Conservation (phyloP, 1,140 invertebrate species). For the Tyrophagus putrescentiae region DNA sequence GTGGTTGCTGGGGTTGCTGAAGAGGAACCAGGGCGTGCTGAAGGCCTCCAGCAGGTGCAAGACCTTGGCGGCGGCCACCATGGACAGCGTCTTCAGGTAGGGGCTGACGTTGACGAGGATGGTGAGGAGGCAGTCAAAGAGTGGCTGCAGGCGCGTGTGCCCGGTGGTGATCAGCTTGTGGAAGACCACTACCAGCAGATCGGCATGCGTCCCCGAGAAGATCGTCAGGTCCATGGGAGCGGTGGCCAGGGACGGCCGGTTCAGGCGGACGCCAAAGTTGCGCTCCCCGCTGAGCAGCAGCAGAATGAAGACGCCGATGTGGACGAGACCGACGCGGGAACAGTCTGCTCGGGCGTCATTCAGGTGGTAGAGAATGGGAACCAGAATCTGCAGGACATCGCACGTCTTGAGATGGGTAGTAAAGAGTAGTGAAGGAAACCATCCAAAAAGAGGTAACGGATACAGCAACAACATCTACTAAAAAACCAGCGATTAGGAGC, state of each 20-base stretch:
- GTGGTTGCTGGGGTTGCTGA: constrained; percentile 87
- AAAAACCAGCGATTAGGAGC: no score
- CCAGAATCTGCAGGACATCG: constrained; percentile 89
- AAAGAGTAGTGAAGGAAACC: no score
- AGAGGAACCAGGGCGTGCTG: constrained; percentile 96
- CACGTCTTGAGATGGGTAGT: no score
- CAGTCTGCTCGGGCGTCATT: constrained; percentile 50
- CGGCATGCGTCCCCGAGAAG: constrained; percentile 94
- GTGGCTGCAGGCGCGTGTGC: constrained; percentile 86
- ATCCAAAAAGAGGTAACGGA: no score
- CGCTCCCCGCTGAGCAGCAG: constrained; percentile 89
- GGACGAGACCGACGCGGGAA: constrained; percentile 77
- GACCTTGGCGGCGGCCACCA: constrained; percentile 95
- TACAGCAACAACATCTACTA: no score
- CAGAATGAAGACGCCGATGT: constrained; percentile 98
- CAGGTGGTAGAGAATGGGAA: constrained; percentile 92
- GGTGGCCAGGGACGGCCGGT: constrained; percentile 92
- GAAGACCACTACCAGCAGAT: constrained; percentile 92
- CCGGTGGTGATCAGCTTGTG: constrained; percentile 99
- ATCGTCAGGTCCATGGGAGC: constrained; percentile 98
- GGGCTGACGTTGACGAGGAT: constrained; percentile 98
- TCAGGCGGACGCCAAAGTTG: constrained; percentile 95
- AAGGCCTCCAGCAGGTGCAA: constrained; percentile 95
- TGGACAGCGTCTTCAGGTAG: constrained; percentile 94
- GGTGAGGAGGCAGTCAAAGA: constrained; percentile 94